These are phyloP conservation scores for Spisula solida DNA, from an alignment of 2,888 invertebrate species.

Conservation along the genomic window DNA sequence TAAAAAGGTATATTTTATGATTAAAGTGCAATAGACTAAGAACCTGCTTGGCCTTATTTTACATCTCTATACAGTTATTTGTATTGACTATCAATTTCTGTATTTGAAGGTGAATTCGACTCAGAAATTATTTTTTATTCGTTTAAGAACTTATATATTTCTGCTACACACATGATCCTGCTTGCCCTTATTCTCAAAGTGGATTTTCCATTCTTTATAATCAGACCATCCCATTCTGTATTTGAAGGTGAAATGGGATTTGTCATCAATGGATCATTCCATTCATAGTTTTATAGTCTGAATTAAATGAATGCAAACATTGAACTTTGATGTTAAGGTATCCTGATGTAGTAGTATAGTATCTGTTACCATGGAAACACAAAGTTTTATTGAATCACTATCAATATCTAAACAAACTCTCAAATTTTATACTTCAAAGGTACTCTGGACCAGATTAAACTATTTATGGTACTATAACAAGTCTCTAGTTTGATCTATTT, in stretches of 20 bases:
- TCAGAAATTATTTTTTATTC: too few species aligned
- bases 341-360: background rate
- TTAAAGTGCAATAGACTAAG: background rate
- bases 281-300: too few species aligned
- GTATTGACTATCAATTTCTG: too few species aligned
- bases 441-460: too few species aligned
- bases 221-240: background rate
- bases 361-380: background rate
- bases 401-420: slow-evolving; percentile 6
- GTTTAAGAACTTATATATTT: too few species aligned
- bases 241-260: background rate
- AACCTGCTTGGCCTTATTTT: background rate
- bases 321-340: background rate
- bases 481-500: too few species aligned
- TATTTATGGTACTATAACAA: too few species aligned
- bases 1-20: background rate
- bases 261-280: too few species aligned
- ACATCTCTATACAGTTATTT: too few species aligned
- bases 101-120: too few species aligned
- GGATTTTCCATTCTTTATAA: background rate
- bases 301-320: background rate
- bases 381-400: background rate
- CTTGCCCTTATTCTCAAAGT: background rate
- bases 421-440: too few species aligned
- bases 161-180: background rate